Evolutionary conservation across 1,140 invertebrate genomes (phyloP), one percentile per base, ranked within the genome.

Genomic region (Drosophila murphyi): DNA sequence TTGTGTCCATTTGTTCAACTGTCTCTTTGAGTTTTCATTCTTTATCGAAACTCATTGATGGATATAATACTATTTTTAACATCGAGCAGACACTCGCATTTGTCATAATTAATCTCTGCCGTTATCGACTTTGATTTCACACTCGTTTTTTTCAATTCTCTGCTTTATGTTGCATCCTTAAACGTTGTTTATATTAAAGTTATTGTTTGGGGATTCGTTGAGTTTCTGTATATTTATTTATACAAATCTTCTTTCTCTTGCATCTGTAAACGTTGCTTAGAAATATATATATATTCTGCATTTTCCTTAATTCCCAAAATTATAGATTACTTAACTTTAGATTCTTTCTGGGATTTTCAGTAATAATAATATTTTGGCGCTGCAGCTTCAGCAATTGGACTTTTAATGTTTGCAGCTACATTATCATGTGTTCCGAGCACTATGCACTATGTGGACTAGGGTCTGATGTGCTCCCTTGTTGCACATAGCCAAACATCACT

Each of bases 401-500:
- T 56, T 56, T 7, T 29, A 10, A 39, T 56, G 28, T 28, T 31
- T 28, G 4, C 5, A 35, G 4, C 10, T 3, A 5, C 35, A n/a
- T 20, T 20, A 20, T 20, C 20, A 20, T 20, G 20, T 20, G 20
- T 20, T 20, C 20, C 20, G 20, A 43, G 39, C n/a, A 43, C n/a
- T 4, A n/a, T 3, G 10, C 6, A 43, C 39, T 43, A 43, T 43
- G 10, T 8, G 39, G 10, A 20, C 20, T 20, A 20, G 20, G 0
- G n/a, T 12, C 35, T 56, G 35, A 20, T n/a, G 8, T 5, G 48
- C 41, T 63, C 67, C 60, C 48, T 48, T 37, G 50, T 35, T 54
- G 68, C 41, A 64, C 68, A 71, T 82, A 72, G 63, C 63, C 61
- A 88, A 79, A 82, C 72, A 77, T 73, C 65, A 79, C 82, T 87